Evolutionary conservation across 2,113 vertebrate genomes (phyloP), one percentile per base, ranked within the genome.

Genomic region (Cynocephalus volans): DNA sequence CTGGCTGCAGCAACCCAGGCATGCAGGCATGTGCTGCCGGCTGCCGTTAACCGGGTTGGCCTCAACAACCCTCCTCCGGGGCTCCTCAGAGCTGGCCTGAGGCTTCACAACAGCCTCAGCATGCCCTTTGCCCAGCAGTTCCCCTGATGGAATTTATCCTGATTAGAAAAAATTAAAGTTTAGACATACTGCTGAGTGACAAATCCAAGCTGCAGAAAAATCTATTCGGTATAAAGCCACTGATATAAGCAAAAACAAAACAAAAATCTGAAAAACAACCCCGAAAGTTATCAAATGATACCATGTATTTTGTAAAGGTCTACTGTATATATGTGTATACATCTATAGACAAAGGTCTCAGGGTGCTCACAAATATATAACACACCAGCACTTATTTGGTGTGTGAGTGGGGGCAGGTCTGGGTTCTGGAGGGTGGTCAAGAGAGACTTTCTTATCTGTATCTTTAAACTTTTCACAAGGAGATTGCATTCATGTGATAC

Each of bases 261-360:
- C 11, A 31, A 31, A 67, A 62, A 26, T 36, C 36, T 54, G 8
- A 76, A 69, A 67, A 36, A 26, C 23, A 36, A 17, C 41, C 64
- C 17, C 33, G n/a, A 17, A 41, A 76, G 60, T 24, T 50, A 33
- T 5, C 8, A 0, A 23, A 8, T 0, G 10, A 33, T 1, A 9
- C 41, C 9, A 2, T 0, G 18, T 15, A 1, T 11, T 26, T 31
- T 45, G 15, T 52, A 24, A 88, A 48, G 19, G 1, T 17, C 41
- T 52, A 8, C 18, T 14, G 36, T 23, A 12, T 13, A 2, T 10
- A 0, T 24, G 26, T 36, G 21, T 41, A 3, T 41, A 23, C 12
- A n/a, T 24, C 21, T 50, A 21, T 2, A 18, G 64, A 24, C 13
- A 12, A 4, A 24, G 13, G 52, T 60, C 73, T 13, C 8, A 9